These are phyloP conservation scores for Eulithis testata DNA, from an alignment of 2,888 invertebrate genomes.

Conservation along the genomic window DNA sequence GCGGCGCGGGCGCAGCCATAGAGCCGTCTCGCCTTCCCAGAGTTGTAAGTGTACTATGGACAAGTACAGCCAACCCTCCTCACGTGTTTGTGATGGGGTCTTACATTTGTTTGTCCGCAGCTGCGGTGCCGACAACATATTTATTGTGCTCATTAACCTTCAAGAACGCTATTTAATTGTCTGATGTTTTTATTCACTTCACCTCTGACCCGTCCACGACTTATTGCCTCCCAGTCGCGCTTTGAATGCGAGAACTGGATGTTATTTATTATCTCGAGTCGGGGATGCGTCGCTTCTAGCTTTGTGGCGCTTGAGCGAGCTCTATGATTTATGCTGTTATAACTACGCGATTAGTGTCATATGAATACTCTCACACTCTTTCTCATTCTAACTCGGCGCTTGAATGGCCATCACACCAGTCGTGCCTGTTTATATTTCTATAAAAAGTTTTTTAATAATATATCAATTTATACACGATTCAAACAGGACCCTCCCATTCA, in stretches of 20 bases:
- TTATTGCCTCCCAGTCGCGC: slow-evolving; percentile 81
- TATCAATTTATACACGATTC: slow-evolving; percentile 11
- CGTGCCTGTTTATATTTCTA: slow-evolving; percentile 11
- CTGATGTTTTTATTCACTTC: slow-evolving; percentile 84
- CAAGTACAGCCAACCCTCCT: slow-evolving; percentile 59
- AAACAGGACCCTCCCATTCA: slow-evolving; percentile 36
- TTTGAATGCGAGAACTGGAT: slow-evolving; percentile 81
- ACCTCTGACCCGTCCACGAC: slow-evolving; percentile 82
- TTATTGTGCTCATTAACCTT: slow-evolving; percentile 85
- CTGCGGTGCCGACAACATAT: slow-evolving; percentile 84
- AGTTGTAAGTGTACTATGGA: slow-evolving; percentile 29
- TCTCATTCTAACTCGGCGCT: slow-evolving; percentile 31
- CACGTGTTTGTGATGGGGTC: slow-evolving; percentile 75
- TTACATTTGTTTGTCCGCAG: slow-evolving; percentile 82
- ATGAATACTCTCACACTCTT: slow-evolving; percentile 47
- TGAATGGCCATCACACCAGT: slow-evolving; percentile 14
- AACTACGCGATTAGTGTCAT: slow-evolving; percentile 77
- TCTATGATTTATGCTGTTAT: slow-evolving; percentile 79
- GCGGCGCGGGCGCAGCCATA: slow-evolving; percentile 35
- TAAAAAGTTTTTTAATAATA: slow-evolving; percentile 3
- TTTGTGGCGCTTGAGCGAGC: slow-evolving; percentile 81
- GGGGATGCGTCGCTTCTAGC: slow-evolving; percentile 79
- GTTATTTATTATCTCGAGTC: slow-evolving; percentile 80
- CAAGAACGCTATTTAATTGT: slow-evolving; percentile 85
- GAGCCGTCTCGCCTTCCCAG: slow-evolving; percentile 28